These are phyloP conservation scores for Sebastiscus albofasciatus DNA, from an alignment of 2,797 vertebrate genomes.

Conservation along the genomic window DNA sequence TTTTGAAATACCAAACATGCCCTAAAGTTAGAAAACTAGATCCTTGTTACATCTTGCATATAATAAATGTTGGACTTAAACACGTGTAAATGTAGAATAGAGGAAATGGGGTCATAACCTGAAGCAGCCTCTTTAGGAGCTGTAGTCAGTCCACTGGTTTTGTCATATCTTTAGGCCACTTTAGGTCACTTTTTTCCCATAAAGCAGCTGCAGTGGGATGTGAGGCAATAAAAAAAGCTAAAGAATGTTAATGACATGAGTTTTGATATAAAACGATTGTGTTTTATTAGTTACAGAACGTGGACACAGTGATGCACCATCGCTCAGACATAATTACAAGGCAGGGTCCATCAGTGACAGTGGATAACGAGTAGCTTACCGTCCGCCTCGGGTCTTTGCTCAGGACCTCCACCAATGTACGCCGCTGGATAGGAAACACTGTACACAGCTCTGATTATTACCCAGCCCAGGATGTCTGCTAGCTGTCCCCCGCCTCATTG, in stretches of 20 bases:
- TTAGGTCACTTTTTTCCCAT: neutral
- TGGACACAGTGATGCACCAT: slow-evolving; percentile 40
- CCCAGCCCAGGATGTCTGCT: slow-evolving; percentile 54
- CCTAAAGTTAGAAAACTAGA: neutral
- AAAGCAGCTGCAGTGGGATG: slow-evolving; percentile 8
- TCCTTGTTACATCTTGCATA: neutral
- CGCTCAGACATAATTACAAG: slow-evolving; percentile 66
- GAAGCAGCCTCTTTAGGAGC: neutral
- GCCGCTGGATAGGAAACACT: slow-evolving; percentile 48
- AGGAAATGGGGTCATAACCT: neutral
- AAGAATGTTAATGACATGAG: slow-evolving; percentile 57
- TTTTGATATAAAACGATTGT: slow-evolving; percentile 41
- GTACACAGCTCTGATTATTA: slow-evolving; percentile 56
- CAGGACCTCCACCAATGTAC: slow-evolving; percentile 59
- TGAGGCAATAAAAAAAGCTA: slow-evolving; percentile 30
- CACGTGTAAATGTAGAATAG: neutral
- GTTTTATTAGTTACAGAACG: slow-evolving; percentile 51
- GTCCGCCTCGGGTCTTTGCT: slow-evolving; percentile 42
- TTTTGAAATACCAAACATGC: slow-evolving; percentile 8
- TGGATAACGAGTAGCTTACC: slow-evolving; percentile 61
- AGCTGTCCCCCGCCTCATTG: slow-evolving; percentile 44
- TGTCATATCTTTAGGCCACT: no score
- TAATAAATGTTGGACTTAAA: neutral
- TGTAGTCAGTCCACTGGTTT: neutral
- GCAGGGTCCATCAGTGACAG: slow-evolving; percentile 54